Evolutionary conservation across 2,888 invertebrate species (phyloP).

Genomic region (Strigamia crassipes): DNA sequence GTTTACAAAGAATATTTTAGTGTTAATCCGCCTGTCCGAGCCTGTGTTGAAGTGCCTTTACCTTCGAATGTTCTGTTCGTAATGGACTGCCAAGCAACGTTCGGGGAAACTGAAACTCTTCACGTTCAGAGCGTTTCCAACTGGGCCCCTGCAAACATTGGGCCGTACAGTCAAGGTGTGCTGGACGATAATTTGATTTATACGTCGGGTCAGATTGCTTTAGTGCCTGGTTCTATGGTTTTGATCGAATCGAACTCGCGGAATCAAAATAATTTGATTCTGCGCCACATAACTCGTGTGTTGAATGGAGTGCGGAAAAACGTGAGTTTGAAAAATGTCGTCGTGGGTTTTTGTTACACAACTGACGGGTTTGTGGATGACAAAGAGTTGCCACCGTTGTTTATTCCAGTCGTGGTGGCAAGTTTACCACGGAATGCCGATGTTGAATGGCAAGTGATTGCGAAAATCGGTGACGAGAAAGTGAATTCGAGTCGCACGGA

Average conservation of each 20-base stretch:
- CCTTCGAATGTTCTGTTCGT: conserved; percentile 61
- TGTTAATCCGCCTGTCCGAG: conserved; percentile 79
- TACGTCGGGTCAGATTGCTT: conserved; percentile 89
- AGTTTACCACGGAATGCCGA: conserved; percentile 77
- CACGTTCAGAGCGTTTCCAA: conserved; percentile 95
- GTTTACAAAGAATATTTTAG: conserved; percentile 75
- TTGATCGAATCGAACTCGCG: conserved; percentile 76
- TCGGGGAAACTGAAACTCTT: conserved; percentile 59
- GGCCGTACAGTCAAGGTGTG: conserved; percentile 92
- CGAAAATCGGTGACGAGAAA: conserved; percentile 55
- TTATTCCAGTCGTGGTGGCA: conserved; percentile 81
- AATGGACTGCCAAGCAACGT: conserved; percentile 46
- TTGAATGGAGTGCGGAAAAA: conserved; percentile 76
- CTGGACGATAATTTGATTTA: conserved; percentile 82
- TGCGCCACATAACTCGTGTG: conserved; percentile 81
- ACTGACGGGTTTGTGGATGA: background rate
- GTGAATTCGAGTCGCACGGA: background rate
- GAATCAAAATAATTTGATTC: conserved; percentile 76
- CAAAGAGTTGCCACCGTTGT: conserved; percentile 65
- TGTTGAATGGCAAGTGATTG: conserved; percentile 94
- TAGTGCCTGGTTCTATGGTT: conserved; percentile 80
- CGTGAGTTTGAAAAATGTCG: conserved; percentile 79
- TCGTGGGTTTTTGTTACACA: conserved; percentile 85
- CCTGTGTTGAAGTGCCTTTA: conserved; percentile 81
- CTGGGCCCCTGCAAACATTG: conserved; percentile 98